phyloP scores from a whole-genome alignment of 2,797 vertebrate genomes.

The Peromyscus melanophrys region DNA sequence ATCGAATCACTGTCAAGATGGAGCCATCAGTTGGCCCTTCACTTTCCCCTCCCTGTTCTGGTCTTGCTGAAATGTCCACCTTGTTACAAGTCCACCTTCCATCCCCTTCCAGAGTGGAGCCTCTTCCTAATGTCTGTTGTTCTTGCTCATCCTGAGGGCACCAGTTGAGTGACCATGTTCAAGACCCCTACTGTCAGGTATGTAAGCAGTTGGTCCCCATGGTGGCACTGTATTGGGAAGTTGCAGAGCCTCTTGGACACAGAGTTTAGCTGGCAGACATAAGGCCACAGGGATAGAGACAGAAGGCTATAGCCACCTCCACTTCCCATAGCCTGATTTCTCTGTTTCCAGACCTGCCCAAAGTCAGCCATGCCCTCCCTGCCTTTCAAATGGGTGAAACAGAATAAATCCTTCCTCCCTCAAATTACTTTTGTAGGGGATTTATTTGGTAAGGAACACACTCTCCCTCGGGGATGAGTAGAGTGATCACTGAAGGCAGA shows the following conservation, averaged over 20 bases:
- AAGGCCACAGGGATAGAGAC: not conserved
- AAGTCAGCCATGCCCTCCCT: not conserved
- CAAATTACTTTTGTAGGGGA: not conserved
- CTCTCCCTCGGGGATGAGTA: not conserved
- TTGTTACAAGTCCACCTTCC: not conserved
- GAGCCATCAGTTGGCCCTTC: not conserved
- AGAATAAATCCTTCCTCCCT: not conserved
- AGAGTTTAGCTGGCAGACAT: not conserved
- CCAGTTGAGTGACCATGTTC: not conserved
- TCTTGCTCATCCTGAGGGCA: not conserved
- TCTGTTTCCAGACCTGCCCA: not conserved
- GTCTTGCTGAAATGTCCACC: not conserved
- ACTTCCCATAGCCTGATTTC: not conserved
- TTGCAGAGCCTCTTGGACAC: not conserved
- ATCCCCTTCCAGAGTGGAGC: not conserved
- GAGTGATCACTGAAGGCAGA: not conserved
- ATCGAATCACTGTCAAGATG: not conserved
- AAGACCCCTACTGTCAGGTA: not conserved
- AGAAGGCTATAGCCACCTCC: not conserved
- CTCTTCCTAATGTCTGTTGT: not conserved
- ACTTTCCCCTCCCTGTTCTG: not conserved
- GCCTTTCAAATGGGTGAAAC: not conserved
- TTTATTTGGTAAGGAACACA: not conserved
- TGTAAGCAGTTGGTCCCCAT: not conserved
- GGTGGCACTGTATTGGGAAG: not conserved